phyloP scores from a whole-genome alignment of 2,888 invertebrate species.

The Lucinisca nassula region DNA sequence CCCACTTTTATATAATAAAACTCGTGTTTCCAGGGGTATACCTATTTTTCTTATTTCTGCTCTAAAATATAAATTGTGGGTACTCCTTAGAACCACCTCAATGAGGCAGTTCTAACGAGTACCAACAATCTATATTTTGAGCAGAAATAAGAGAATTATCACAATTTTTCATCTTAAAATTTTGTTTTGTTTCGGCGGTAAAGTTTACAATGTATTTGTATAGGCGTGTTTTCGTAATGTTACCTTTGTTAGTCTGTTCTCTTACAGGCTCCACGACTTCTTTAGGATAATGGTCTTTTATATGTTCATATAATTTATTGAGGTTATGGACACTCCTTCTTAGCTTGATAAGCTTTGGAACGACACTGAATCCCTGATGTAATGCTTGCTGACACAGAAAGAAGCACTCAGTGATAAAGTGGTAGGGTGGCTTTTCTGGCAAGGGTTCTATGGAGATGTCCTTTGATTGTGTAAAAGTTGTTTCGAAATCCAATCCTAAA shows the following conservation, averaged over 20 bases:
- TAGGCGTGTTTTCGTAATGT: no score
- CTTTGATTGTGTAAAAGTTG: conserved; percentile 92
- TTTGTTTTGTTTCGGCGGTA: no score
- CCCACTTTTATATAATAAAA: no score
- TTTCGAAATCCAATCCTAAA: conserved; percentile 90
- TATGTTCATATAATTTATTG: conserved; percentile 93
- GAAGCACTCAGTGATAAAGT: conserved; percentile 96
- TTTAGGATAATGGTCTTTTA: conserved; percentile 89
- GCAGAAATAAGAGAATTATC: no score
- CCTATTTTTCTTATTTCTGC: no score
- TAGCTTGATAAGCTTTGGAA: conserved; percentile 89
- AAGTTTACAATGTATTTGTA: no score
- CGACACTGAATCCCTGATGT: conserved; percentile 91
- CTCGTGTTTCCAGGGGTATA: no score
- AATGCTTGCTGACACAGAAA: conserved; percentile 96
- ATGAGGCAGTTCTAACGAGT: no score
- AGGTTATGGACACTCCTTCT: conserved; percentile 92
- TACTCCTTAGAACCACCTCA: no score
- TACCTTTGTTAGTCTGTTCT: conserved; percentile 85
- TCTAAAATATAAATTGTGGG: no score
- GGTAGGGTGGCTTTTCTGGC: conserved; percentile 71
- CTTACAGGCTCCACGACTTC: conserved; percentile 89
- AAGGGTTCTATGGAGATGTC: conserved; percentile 48
- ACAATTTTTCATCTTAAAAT: no score
- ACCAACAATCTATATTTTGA: no score